Evolutionary conservation across 1,140 invertebrate species (phyloP), one percentile per base, ranked within the genome.

Genomic region (Rhagoletis zephyria): DNA sequence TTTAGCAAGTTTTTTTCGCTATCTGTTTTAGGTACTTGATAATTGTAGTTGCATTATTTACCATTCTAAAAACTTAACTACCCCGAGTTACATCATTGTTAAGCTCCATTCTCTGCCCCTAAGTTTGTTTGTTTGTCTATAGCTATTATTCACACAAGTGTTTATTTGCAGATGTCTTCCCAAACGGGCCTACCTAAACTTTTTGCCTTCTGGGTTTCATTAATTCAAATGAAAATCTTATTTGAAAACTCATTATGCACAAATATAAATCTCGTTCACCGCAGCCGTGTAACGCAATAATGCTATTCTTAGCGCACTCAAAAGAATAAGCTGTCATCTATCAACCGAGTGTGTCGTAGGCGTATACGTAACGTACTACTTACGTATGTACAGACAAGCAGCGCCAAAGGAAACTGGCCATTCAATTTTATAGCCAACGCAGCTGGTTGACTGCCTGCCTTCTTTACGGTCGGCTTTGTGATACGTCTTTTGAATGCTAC

Each of bases 201-300:
- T 48, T 7, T 19, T 42, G 45, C 48, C 19, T 56, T 81, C 51
- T 56, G 74, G 48, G 19, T 81, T 81, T 81, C 74, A 81, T 81
- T 81, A 56, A 59, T 81, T 81, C 74, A 81, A 81, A 59, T 81
- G n/a, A 81, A 51, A 51, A 81, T 81, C 6, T 56, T 56, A 81
- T 81, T 56, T 81, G 45, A 81, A 77, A 81, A 81, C 74, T 81
- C 45, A 81, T 81, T 81, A 74, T 56, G 16, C n/a, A 56, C 48
- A 59, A 81, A 51, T 81, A 81, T 81, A 81, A 81, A 81, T 51
- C 74, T 81, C 6, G 40, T 56, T 51, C 16, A 7, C 0, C 74
- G 45, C 74, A 81, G 48, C 42, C 70, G 48, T 9, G 48, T 48
- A 5, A 81, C 14, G 74, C 19, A 81, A 74, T 74, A 45, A 74